Percentiles rank a stretch among this genome's conserved stretches.
These are phyloP conservation scores for Sternotherus odoratus DNA, from an alignment of 2,797 vertebrate species.

Conservation along the genomic window DNA sequence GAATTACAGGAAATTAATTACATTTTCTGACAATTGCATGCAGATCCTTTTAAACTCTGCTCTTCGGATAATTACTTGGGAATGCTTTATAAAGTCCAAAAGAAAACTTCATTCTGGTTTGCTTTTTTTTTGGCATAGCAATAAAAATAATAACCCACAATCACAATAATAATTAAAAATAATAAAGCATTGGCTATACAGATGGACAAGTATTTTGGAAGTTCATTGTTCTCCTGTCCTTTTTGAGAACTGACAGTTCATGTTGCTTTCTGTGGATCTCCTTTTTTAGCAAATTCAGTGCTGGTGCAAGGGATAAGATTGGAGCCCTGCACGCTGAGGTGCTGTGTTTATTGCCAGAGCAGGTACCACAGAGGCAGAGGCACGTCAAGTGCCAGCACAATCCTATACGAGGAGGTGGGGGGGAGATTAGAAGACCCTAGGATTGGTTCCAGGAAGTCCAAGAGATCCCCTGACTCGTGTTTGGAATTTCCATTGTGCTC, in stretches of 20 bases:
- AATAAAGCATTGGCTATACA: not conserved
- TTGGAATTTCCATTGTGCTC: not conserved
- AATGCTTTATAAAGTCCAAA: not conserved
- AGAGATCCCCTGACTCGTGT: not conserved
- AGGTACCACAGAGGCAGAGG: not conserved
- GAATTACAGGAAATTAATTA: conserved; percentile 77
- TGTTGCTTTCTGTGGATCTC: not conserved
- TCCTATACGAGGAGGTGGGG: not conserved
- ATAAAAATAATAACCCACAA: not conserved
- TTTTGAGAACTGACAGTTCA: not conserved
- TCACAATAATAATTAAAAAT: not conserved
- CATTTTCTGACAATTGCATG: conserved; percentile 58
- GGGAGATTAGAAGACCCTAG: not conserved
- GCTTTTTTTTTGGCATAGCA: not conserved
- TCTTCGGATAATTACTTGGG: conserved; percentile 56
- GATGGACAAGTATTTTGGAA: not conserved
- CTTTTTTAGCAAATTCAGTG: not conserved
- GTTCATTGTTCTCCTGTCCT: not conserved
- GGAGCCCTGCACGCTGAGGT: not conserved
- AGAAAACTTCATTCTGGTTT: conserved; percentile 23
- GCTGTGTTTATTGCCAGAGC: not conserved
- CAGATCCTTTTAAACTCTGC: conserved; percentile 52
- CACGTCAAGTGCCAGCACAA: not conserved
- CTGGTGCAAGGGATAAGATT: not conserved
- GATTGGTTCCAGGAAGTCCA: not conserved